Conservation (phyloP, 2,888 invertebrate genomes). For the Heliconius charithonia region DNA sequence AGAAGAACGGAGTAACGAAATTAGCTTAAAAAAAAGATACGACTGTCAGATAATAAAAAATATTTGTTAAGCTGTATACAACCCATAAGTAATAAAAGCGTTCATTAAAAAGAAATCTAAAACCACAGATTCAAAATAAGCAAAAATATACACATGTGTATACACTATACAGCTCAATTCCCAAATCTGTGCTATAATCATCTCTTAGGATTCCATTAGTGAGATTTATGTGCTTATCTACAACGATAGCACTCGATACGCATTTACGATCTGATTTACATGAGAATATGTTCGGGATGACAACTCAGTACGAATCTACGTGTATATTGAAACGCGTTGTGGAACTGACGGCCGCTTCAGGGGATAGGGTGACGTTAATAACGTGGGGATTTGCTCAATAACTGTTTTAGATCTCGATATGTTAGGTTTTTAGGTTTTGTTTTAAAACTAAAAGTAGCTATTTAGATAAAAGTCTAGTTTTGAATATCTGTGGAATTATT, state of each 20-base stretch:
- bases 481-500: not conserved
- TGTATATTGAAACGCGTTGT: conserved; percentile 50
- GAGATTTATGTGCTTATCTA: conserved; percentile 35
- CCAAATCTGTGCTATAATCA: conserved; percentile 23
- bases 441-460: not conserved
- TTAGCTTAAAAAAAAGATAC: not conserved
- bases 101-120: conserved; percentile 1
- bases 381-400: not conserved
- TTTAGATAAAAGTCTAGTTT: not conserved
- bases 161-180: conserved; percentile 9
- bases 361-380: conserved; percentile 42
- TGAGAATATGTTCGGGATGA: conserved; percentile 51
- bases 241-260: conserved; percentile 40
- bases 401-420: conserved; percentile 5
- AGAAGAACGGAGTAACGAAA: not conserved
- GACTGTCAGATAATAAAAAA: not conserved
- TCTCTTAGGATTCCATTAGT: conserved; percentile 35
- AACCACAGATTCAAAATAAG: not conserved
- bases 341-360: conserved; percentile 50
- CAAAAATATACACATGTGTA: not conserved
- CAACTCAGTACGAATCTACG: conserved; percentile 43
- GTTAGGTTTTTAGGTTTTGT: not conserved
- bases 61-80: not conserved
- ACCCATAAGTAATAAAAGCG: not conserved
- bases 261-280: conserved; percentile 51